phyloP scores from a whole-genome alignment of 2,113 vertebrate genomes.

The Ahaetulla prasina region DNA sequence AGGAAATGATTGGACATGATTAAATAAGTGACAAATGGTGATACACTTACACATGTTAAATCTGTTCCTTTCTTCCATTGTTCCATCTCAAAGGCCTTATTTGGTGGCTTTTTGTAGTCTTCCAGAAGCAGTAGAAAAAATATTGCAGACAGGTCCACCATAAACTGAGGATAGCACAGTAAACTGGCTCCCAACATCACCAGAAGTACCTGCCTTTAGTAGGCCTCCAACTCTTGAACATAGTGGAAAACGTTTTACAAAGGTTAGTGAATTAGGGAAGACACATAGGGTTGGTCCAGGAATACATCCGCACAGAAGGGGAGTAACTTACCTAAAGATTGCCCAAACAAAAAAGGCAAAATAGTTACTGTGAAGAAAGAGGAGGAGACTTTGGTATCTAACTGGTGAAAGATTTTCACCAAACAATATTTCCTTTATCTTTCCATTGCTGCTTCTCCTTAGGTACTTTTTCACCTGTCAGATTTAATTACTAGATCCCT shows the following conservation, averaged over 20 bases:
- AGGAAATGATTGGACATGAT: neutral
- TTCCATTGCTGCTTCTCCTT: neutral
- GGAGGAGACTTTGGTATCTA: neutral
- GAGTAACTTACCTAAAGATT: neutral
- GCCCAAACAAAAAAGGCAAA: neutral
- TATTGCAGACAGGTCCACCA: neutral
- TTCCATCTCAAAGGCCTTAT: neutral
- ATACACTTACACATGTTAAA: neutral
- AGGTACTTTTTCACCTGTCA: neutral
- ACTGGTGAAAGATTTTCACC: neutral
- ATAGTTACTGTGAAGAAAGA: neutral
- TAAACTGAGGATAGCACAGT: neutral
- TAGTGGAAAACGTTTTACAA: neutral
- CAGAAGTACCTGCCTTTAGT: neutral
- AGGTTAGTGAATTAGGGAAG: neutral
- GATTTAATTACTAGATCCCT: neutral
- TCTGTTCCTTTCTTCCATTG: neutral
- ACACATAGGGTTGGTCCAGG: neutral
- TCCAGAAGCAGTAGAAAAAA: neutral
- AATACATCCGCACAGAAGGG: neutral
- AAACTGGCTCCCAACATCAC: neutral
- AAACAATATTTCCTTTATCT: neutral
- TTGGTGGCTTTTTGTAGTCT: neutral
- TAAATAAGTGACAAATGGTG: neutral
- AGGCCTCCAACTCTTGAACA: too few relatives aligned